Evolutionary conservation across 2,888 invertebrate genomes (phyloP), one percentile per base, ranked within the genome.

Genomic region (Rugalucina vietnamica): DNA sequence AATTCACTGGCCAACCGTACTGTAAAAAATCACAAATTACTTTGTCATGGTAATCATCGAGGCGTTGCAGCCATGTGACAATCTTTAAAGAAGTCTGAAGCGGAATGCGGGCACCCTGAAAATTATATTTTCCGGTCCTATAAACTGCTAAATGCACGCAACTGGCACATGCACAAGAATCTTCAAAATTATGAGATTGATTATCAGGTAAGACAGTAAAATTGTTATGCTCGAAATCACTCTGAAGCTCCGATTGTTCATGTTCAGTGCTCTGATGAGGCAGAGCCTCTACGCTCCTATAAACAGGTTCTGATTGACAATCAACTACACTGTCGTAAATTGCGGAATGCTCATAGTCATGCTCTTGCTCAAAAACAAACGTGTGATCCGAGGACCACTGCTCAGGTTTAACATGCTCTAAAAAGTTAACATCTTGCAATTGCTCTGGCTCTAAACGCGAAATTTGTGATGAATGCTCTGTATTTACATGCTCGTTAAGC

Each of bases 1-100:
- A 74, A 54, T 74, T 54, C 21, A 74, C 36, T 4, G 74, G 74
- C 74, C 74, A 74, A 2, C 74, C 74, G 34, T 74, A 73, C 49
- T 73, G 39, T 14, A 73, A 36, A 73, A 73, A 73, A 27, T 73
- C 29, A 73, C 21, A 37, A 49, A 73, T 73, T 24, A 73, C 49
- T 27, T 49, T 73, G 49, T 73, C 73, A 43, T 73, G 43, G 27
- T 73, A 73, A 27, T 49, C 49, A 8, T 32, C 24, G 27, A 73
- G 49, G 3, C 21, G 27, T 5, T 73, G 39, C 21, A 43, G 27
- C 73, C 73, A 73, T 4, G 49, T 27, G 12, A 24, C 73, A 27
- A 73, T 73, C 39, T 73, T 73, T 18, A 73, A 27, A 8, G 49
- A 27, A 43, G 73, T 43, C 21, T 39, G 12, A 5, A 73, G 27